Base-by-base conservation (phyloP, 2,888 invertebrate species). In the Hipparchia semele region DNA sequence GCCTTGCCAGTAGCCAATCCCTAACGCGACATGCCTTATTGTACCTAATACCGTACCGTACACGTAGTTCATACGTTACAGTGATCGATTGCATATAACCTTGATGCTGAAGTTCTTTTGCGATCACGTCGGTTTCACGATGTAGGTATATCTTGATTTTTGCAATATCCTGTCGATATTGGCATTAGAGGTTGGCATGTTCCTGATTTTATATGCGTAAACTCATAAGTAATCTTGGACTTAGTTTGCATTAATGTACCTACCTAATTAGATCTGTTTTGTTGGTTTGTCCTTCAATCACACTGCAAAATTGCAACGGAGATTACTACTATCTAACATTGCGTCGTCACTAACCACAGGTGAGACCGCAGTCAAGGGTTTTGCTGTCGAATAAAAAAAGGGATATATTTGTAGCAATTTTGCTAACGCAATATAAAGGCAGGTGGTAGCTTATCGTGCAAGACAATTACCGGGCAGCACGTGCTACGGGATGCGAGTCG, bases 401-500 rank as follows among this genome's bases (percentile, higher is more conserved):
- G 5, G 39, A 2, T 39, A 39, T 39, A 39, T 5, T 39, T 39
- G 5, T 5, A 39, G 39, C 39, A 39, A 39, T 39, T 39, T 39
- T 39, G 39, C 39, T 39, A 5, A 4, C 49, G 49, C 56, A 54
- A 80, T 73, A 77, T 79, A 75, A 75, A 74, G 73, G 79, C 79
- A 82, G 68, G 68, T 68, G 68, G 68, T n/a, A 68, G 39, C 84
- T 86, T 86, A 85, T 85, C 83, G 75, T 79, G 76, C 58, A 68
- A 64, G 59, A 70, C 76, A 69, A 70, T 76, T 70, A 68, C 56
- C 72, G 74, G 80, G 80, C 79, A 83, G 88, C 89, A 87, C 90
- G 90, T 89, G 89, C 86, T 80, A 72, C 80, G 80, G 81, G 80
- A 6, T n/a, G n/a, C 54, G 59, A 23, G 80, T 80, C 81, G 77